A percentile compares a stretch with the other conserved stretches of the same genome.
Conservation (phyloP, 2,797 vertebrate species). For the Pseudocheirus occidentalis region DNA sequence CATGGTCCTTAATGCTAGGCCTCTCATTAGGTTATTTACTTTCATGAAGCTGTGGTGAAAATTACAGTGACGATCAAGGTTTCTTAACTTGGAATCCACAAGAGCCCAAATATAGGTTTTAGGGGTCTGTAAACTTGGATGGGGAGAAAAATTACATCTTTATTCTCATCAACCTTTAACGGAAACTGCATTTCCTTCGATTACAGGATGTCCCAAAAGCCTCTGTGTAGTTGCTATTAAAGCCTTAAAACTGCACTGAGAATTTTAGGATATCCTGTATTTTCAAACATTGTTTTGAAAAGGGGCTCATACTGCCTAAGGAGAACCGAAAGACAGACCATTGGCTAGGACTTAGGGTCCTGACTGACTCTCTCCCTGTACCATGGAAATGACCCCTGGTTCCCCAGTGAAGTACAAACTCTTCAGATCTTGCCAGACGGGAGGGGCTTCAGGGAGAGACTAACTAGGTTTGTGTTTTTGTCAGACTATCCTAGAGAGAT, state of each 20-base stretch:
- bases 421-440: not conserved
- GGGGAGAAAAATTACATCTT: not conserved
- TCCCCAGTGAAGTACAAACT: not conserved
- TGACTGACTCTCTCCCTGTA: not conserved
- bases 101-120: not conserved
- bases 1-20: not conserved
- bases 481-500: not conserved
- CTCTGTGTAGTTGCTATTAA: not conserved
- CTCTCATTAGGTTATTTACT: not conserved
- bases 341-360: not conserved
- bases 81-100: not conserved
- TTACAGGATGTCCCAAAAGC: not conserved
- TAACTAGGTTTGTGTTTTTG: not conserved
- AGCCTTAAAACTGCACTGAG: not conserved
- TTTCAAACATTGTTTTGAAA: not conserved
- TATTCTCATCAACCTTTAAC: not conserved
- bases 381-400: not conserved
- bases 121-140: not conserved
- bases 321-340: not conserved
- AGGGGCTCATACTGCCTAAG: not conserved
- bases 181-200: not conserved
- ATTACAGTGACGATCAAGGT: not conserved
- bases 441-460: not conserved
- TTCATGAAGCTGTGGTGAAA: not conserved
- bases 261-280: not conserved